phyloP scores from a whole-genome alignment of 2,888 invertebrate genomes.

The Orchesella flavescens region DNA sequence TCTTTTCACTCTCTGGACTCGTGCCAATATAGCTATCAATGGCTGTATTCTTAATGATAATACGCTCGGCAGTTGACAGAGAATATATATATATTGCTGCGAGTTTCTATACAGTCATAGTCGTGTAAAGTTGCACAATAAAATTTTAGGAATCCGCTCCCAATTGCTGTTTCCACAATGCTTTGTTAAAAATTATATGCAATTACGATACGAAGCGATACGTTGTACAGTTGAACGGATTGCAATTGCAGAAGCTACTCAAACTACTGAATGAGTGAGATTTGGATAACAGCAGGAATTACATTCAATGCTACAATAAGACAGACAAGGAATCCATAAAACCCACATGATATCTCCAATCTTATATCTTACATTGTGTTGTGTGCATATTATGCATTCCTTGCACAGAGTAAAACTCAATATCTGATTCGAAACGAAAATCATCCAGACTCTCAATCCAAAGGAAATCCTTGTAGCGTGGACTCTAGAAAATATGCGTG shows the following conservation, averaged over 20 bases:
- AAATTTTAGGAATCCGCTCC: not conserved
- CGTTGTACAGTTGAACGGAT: not conserved
- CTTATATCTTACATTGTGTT: not conserved
- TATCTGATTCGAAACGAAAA: not conserved
- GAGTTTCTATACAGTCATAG: not conserved
- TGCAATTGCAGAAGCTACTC: not conserved
- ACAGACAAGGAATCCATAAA: constrained; percentile 19
- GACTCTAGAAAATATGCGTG: not conserved
- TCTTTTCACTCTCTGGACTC: constrained; percentile 11
- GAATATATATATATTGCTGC: too few species aligned
- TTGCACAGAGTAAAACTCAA: not conserved
- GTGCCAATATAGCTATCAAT: constrained; percentile 23
- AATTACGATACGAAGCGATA: constrained; percentile 7
- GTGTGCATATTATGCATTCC: not conserved
- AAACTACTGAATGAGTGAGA: not conserved
- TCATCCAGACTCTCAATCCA: not conserved
- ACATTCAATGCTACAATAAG: not conserved
- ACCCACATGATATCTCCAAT: constrained; percentile 24
- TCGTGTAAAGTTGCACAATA: not conserved
- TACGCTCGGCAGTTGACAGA: too few species aligned
- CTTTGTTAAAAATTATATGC: not conserved
- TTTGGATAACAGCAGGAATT: constrained; percentile 1
- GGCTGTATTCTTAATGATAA: not conserved
- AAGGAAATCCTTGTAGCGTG: not conserved
- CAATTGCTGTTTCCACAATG: not conserved